Evolutionary conservation across 2,797 vertebrate species (phyloP), one percentile per base, ranked within the genome.

Genomic region (Iguana delicatissima): DNA sequence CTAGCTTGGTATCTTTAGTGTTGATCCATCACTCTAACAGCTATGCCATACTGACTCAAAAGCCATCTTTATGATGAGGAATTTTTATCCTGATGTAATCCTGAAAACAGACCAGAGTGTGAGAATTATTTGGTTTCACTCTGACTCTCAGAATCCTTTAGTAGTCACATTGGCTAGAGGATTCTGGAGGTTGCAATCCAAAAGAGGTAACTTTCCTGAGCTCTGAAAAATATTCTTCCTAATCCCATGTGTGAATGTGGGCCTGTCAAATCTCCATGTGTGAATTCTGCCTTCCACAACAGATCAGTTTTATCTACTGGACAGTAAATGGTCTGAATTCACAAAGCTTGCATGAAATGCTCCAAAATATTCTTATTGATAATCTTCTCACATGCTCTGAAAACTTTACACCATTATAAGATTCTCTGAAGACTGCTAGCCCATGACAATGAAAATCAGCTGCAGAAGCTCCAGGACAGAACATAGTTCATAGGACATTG

Each of bases 71-170:
- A 6, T 8, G 62, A 38, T 6, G 7, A 12, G 42, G 38, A 18
- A n/a, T 77, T 12, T 77, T 93, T 95, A 91, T 93, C 93, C 89
- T 93, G 91, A 91, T 18, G 1, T 59, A 4, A 42, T 29, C 13
- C 10, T n/a, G 32, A 74, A 42, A 57, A 35, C 12, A 35, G 2
- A 76, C n/a, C 29, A 8, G 35, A 69, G 10, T 12, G 9, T 32
- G 26, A 69, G 67, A 32, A 69, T 67, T 67, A 67, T 67, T 26
- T 67, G 24, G 24, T 12, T 38, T 14, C 13, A 74, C 72, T 38
- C 35, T 18, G 35, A 35, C 72, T 74, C 72, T n/a, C 72, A 74
- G 72, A 16, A 38, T 74, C 35, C 72, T n/a, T 3, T 18, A 14
- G n/a, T 2, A 2, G 35, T 4, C 35, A 76, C 18, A 38, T 35